Percentiles rank a stretch among this genome's conserved stretches.
Conservation (phyloP, 2,888 invertebrate species). For the Leptothorax acervorum region DNA sequence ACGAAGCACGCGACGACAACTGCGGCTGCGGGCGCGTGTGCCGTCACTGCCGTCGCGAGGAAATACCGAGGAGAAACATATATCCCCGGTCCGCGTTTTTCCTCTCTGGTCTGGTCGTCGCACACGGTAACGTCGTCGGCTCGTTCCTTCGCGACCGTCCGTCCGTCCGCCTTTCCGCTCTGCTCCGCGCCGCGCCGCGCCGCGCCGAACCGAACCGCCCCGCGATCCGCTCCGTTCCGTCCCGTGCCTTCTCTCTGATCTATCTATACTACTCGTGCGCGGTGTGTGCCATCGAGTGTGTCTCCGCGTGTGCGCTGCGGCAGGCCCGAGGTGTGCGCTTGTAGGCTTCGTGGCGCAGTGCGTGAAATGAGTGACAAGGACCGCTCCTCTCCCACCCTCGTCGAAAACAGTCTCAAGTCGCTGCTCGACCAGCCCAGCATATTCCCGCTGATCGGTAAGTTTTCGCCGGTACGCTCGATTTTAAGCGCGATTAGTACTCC, state of each 20-base stretch:
- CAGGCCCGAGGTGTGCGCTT: constrained; percentile 65
- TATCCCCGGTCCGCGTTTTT: constrained; percentile 18
- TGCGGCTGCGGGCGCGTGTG: constrained; percentile 22
- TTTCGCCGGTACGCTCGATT: constrained; percentile 2
- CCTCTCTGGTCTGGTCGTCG: not conserved
- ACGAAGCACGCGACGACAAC: constrained; percentile 1
- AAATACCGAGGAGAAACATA: constrained; percentile 30
- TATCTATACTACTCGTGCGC: constrained; percentile 54
- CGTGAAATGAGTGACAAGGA: constrained; percentile 96
- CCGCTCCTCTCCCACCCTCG: constrained; percentile 95
- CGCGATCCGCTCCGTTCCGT: constrained; percentile 28
- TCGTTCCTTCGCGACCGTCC: constrained; percentile 4
- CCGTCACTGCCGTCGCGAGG: constrained; percentile 24
- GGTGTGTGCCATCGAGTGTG: constrained; percentile 65
- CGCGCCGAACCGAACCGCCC: constrained; percentile 28
- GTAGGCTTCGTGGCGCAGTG: constrained; percentile 80
- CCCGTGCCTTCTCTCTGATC: constrained; percentile 32
- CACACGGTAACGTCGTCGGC: not conserved
- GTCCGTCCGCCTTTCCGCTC: constrained; percentile 15
- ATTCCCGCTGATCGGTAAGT: constrained; percentile 85
- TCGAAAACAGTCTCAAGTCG: constrained; percentile 95
- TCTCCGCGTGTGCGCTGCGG: constrained; percentile 65
- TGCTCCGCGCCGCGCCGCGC: not conserved
- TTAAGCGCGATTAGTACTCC: not conserved
- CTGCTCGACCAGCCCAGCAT: constrained; percentile 92